phyloP scores from a whole-genome alignment of 2,113 vertebrate genomes.

The Oncorhynchus mykiss region DNA sequence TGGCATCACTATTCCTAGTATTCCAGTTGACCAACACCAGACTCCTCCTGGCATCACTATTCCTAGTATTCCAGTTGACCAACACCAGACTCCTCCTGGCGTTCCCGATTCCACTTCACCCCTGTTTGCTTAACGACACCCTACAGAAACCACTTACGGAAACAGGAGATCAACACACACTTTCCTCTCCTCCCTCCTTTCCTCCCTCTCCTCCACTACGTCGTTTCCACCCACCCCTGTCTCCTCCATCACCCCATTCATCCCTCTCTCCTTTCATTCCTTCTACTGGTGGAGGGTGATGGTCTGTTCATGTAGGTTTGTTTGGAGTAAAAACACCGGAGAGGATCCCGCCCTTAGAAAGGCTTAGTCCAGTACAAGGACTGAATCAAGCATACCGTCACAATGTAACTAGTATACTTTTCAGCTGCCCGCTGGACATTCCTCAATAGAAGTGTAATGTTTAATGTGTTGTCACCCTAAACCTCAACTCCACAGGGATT shows the following conservation, averaged over 20 bases:
- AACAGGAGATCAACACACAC: slow-evolving; percentile 49
- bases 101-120: slow-evolving; percentile 25
- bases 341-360: slow-evolving; percentile 9
- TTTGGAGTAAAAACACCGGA: slow-evolving; percentile 58
- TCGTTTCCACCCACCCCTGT: slow-evolving; percentile 32
- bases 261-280: slow-evolving; percentile 30
- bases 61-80: too few relatives aligned
- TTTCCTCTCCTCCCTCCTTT: slow-evolving; percentile 21
- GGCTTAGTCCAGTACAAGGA: slow-evolving; percentile 38
- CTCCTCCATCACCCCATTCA: slow-evolving; percentile 23
- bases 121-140: slow-evolving; percentile 34
- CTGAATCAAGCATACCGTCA: slow-evolving; percentile 45
- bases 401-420: slow-evolving; percentile 24
- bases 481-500: background rate
- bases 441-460: slow-evolving; percentile 8
- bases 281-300: slow-evolving; percentile 34
- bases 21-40: too few relatives aligned
- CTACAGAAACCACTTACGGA: slow-evolving; percentile 39
- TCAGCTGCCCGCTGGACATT: slow-evolving; percentile 23
- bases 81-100: too few relatives aligned
- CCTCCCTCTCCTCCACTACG: slow-evolving; percentile 25
- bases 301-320: slow-evolving; percentile 52
- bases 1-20: background rate
- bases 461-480: background rate
- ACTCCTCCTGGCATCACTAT: background rate